Evolutionary conservation across 2,797 vertebrate genomes (phyloP).

Genomic region (Dendrocincla tyrannina): DNA sequence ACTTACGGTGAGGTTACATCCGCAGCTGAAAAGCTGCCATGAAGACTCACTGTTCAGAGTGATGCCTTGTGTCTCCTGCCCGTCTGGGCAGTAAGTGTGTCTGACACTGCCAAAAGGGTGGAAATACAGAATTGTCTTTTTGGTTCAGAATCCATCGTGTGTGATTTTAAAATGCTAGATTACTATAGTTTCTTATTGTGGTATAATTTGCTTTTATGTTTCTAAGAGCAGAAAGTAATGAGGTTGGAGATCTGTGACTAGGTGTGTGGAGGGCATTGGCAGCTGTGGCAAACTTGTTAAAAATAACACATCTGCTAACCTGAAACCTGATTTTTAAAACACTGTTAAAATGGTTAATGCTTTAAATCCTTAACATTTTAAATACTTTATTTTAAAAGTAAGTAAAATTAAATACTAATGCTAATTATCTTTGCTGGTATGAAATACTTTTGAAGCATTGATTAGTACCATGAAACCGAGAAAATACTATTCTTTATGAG

Average conservation of each 20-base stretch:
- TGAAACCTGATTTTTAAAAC: not conserved
- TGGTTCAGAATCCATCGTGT: not conserved
- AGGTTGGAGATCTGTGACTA: not conserved
- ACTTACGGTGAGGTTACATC: not conserved
- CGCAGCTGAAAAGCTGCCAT: not conserved
- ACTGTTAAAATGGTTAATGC: not conserved
- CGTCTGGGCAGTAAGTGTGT: not conserved
- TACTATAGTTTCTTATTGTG: not conserved
- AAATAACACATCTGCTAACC: not conserved
- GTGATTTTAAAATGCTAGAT: not conserved
- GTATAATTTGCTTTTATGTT: not conserved
- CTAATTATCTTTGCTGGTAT: not conserved
- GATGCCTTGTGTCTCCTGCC: slow-evolving; percentile 2
- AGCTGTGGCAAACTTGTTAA: not conserved
- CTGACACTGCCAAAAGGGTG: not conserved
- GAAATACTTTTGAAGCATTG: not conserved
- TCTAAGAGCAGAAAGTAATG: not conserved
- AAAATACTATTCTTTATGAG: not conserved
- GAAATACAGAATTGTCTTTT: not conserved
- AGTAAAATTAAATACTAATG: not conserved
- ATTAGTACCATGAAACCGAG: not conserved
- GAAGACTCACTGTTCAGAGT: not conserved
- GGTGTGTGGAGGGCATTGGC: not conserved
- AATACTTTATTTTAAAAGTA: not conserved
- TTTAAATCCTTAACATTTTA: not conserved